Base-by-base conservation (phyloP, 2,113 vertebrate genomes). In the Erythrocercus mccallii region DNA sequence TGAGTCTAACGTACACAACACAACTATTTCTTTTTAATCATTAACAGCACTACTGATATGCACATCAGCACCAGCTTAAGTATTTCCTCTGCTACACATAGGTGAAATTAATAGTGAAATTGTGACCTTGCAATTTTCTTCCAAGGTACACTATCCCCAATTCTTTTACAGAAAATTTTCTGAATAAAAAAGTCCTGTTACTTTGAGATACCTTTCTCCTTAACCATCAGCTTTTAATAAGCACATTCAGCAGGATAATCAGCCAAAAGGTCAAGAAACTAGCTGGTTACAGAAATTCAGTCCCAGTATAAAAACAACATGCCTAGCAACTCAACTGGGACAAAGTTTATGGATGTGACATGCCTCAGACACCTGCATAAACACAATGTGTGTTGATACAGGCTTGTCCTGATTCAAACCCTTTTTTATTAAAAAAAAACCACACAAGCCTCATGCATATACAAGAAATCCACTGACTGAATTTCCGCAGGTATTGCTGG, bases 401-500 rank as follows among this genome's bases (percentile, higher is more conserved):
- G 42, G 31, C 18, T 28, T 62, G 35, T 68, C 38, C 50, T 4
- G 5, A 84, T 31, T 64, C 71, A 85, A 89, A 19, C 2, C 8
- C 5, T 66, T 70, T 70, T 40, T 4, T 24, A 11, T 17, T 13
- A 13, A 24, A 73, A 35, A 79, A 53, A 24, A 4, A n/a, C n/a
- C n/a, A 33, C 5, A 24, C 15, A 45, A 65, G 57, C 6, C 6
- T 64, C n/a, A 50, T 27, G 19, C 11, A 62, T 1, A 19, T 3
- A 45, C 1, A 2, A 70, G 24, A 58, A 89, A 35, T 2, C 6
- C 27, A 33, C 28, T 40, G 35, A 35, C 0, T 38, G 13, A 12
- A 37, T 76, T 87, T 85, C 70, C 86, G 19, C 44, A 25, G 4
- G 12, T 22, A 23, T 3, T 89, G 58, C 13, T 60, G 44, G 12